These are phyloP conservation scores for Pseudococcus jackbeardsleyi DNA, from an alignment of 2,888 invertebrate species.

Conservation along the genomic window DNA sequence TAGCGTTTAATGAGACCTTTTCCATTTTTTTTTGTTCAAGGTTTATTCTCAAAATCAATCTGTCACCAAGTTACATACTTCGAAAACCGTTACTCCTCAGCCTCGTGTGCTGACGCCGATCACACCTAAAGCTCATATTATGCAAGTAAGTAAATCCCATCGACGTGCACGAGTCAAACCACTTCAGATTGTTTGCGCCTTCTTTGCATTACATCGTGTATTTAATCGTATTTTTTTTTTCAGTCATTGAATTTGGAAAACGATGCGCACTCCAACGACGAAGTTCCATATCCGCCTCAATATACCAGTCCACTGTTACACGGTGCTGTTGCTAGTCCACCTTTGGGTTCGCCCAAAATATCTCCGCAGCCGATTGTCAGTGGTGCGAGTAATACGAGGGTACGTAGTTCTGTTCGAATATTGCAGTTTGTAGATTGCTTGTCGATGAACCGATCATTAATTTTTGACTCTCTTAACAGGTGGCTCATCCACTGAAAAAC, in stretches of 20 bases:
- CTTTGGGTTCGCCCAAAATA: conserved; percentile 70
- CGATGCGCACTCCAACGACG: conserved; percentile 58
- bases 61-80: conserved; percentile 70
- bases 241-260: conserved; percentile 51
- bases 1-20: background rate
- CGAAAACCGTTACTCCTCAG: conserved; percentile 66
- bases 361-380: conserved; percentile 58
- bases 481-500: conserved; percentile 52
- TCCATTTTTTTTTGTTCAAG: background rate
- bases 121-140: conserved; percentile 68
- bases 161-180: background rate
- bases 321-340: conserved; percentile 74
- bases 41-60: conserved; percentile 59
- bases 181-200: too few species aligned
- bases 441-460: background rate
- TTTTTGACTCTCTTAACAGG: background rate
- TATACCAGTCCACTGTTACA: conserved; percentile 68
- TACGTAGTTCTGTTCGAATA: background rate
- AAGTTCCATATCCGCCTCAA: conserved; percentile 66
- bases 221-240: too few species aligned
- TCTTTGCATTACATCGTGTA: background rate
- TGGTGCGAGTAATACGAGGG: conserved; percentile 52
- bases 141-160: conserved; percentile 62
- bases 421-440: background rate
- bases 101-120: conserved; percentile 69